These are phyloP conservation scores for Amorpha juglandis DNA, from an alignment of 2,888 invertebrate genomes.

Conservation along the genomic window DNA sequence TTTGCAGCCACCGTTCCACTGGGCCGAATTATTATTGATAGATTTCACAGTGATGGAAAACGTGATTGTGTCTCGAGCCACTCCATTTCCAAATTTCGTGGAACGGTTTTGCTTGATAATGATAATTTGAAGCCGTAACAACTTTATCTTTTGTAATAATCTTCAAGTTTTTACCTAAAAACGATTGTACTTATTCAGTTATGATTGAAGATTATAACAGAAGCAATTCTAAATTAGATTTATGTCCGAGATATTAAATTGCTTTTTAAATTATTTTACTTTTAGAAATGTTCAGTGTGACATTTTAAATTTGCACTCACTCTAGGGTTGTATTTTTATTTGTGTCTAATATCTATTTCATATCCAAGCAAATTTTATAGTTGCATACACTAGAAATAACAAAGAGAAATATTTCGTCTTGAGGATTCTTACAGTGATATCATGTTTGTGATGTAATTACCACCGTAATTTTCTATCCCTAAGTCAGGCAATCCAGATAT, in stretches of 20 bases:
- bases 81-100: slow-evolving; percentile 59
- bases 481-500: too few relatives aligned
- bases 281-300: neutral
- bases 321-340: neutral
- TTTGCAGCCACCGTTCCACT: slow-evolving; percentile 66
- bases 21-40: slow-evolving; percentile 65
- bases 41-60: slow-evolving; percentile 73
- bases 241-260: neutral
- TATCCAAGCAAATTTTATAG: neutral
- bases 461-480: too few relatives aligned
- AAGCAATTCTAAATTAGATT: slow-evolving; percentile 1
- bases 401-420: too few relatives aligned
- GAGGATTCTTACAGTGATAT: too few relatives aligned
- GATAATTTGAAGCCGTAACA: slow-evolving; percentile 38
- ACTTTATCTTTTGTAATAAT: slow-evolving; percentile 14
- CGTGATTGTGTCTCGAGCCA: slow-evolving; percentile 72
- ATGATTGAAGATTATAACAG: slow-evolving; percentile 10
- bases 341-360: neutral
- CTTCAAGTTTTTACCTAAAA: slow-evolving; percentile 9
- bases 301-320: neutral
- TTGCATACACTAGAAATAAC: neutral
- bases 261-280: slow-evolving; percentile 4
- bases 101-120: slow-evolving; percentile 54
- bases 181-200: slow-evolving; percentile 13
- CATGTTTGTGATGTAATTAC: too few relatives aligned